Percentiles rank a stretch among this genome's conserved stretches.
phyloP scores from a whole-genome alignment of 2,113 vertebrate genomes.

The Alces alces region DNA sequence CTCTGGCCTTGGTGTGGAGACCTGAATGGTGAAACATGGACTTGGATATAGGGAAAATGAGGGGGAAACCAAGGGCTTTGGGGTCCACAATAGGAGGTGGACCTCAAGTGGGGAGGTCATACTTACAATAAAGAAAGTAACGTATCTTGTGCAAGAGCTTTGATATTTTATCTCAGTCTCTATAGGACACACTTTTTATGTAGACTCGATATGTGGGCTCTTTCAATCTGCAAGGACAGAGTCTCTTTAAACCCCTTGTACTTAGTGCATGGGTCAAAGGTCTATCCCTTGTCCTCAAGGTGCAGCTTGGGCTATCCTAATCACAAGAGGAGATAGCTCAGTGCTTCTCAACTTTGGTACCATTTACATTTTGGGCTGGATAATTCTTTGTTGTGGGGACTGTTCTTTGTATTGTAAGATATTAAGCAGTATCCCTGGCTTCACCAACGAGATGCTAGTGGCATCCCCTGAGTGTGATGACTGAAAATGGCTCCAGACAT shows the following conservation, averaged over 20 bases:
- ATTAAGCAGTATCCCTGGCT: neutral
- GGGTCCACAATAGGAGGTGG: neutral
- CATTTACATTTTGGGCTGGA: neutral
- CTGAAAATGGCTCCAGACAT: neutral
- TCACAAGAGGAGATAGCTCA: neutral
- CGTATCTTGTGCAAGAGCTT: neutral
- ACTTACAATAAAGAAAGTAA: neutral
- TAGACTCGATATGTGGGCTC: neutral
- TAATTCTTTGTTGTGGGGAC: neutral
- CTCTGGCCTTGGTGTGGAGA: neutral
- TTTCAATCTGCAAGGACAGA: neutral
- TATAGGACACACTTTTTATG: neutral
- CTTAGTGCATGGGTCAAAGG: neutral
- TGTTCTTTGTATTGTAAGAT: neutral
- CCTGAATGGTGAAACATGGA: neutral
- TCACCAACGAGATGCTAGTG: neutral
- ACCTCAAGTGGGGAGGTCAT: neutral
- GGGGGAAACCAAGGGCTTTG: neutral
- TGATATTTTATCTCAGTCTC: neutral
- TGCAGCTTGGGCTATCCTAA: neutral
- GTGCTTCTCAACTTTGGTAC: neutral
- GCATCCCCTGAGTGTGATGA: neutral
- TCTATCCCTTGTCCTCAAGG: neutral
- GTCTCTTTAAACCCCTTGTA: neutral
- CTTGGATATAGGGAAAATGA: neutral